Evolutionary conservation across 2,797 vertebrate species (phyloP).

Genomic region (Neostethus bicornis): DNA sequence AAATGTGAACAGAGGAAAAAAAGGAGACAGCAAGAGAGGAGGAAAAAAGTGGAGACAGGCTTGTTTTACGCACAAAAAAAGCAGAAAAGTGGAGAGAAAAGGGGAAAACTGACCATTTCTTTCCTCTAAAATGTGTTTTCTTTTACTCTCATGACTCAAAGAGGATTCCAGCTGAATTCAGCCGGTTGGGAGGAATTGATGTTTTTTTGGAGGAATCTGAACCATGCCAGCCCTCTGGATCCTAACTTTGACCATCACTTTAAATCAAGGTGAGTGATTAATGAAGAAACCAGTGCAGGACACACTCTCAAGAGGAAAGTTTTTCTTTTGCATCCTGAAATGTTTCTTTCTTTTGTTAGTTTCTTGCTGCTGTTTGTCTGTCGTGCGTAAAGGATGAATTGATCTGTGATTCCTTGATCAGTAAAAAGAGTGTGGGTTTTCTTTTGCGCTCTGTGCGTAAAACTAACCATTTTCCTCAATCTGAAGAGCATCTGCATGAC

Average conservation of each 20-base stretch:
- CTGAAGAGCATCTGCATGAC: constrained; percentile 51
- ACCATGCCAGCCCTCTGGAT: constrained; percentile 81
- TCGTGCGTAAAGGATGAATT: constrained; percentile 28
- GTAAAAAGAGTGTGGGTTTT: constrained; percentile 23
- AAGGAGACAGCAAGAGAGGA: constrained; percentile 32
- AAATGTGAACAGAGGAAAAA: constrained; percentile 65
- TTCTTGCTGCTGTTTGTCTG: constrained; percentile 21
- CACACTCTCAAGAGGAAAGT: constrained; percentile 27
- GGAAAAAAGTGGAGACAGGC: constrained; percentile 56
- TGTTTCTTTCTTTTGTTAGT: neutral
- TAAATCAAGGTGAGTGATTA: constrained; percentile 75
- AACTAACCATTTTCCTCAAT: constrained; percentile 32
- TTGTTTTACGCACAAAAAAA: constrained; percentile 53
- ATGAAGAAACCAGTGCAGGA: neutral
- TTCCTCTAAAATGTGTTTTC: constrained; percentile 18
- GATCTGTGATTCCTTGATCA: constrained; percentile 27
- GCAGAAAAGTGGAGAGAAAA: constrained; percentile 21
- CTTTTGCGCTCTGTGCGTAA: constrained; percentile 18
- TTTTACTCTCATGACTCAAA: constrained; percentile 62
- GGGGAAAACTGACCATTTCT: constrained; percentile 18
- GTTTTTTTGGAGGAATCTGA: constrained; percentile 65
- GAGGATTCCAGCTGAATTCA: constrained; percentile 63
- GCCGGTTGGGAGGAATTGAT: constrained; percentile 68
- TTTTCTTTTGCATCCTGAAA: constrained; percentile 2
- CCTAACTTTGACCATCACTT: constrained; percentile 80